Conservation (phyloP, 2,113 vertebrate genomes). For the Cairina moschata region DNA sequence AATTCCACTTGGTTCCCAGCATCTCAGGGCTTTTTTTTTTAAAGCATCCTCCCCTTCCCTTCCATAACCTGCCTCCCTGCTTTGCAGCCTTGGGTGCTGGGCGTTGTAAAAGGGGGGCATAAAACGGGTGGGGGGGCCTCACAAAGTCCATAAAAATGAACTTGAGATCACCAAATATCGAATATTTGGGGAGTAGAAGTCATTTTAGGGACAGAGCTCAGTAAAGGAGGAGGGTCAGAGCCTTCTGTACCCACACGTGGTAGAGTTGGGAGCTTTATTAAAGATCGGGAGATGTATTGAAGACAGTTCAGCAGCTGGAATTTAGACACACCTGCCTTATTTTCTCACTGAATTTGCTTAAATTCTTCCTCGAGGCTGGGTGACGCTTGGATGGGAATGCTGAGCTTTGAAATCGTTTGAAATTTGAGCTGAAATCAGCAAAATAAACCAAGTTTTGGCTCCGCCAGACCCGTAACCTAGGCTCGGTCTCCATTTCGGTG, state of each 20-base stretch:
- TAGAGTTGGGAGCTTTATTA: accelerated
- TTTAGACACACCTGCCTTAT: not conserved
- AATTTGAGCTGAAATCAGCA: not conserved
- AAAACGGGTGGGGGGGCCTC: not conserved
- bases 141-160: not conserved
- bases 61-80: not conserved
- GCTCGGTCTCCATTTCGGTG: not conserved
- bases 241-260: not conserved
- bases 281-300: not conserved
- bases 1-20: not conserved
- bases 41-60: not conserved
- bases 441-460: accelerated
- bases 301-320: not conserved
- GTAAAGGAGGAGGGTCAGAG: not conserved
- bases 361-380: not conserved
- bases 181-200: not conserved
- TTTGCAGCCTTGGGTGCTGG: not conserved
- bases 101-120: accelerated
- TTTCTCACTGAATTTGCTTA: not conserved
- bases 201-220: not conserved
- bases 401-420: not conserved
- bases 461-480: not conserved
- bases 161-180: no score
- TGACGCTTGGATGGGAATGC: accelerated
- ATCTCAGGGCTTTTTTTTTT: not conserved